These are phyloP conservation scores for Diachasma alloeum DNA, from an alignment of 1,140 invertebrate genomes.

Conservation along the genomic window DNA sequence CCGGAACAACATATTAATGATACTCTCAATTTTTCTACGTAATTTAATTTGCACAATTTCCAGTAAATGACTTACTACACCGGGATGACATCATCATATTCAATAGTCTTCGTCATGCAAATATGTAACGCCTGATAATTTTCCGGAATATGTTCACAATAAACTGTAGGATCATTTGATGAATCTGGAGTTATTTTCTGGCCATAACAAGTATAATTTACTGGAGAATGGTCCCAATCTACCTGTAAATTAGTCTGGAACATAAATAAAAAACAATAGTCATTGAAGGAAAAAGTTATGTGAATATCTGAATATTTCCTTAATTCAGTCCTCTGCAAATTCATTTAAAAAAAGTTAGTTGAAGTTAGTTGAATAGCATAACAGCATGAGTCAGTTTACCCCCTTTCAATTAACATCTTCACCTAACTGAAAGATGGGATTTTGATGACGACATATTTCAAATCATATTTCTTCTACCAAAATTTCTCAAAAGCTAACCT, in stretches of 20 bases:
- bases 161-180: conserved; percentile 63
- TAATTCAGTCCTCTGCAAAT: too few relatives aligned
- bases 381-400: too few relatives aligned
- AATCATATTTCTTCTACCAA: too few relatives aligned
- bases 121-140: conserved; percentile 72
- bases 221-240: conserved; percentile 76
- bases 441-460: too few relatives aligned
- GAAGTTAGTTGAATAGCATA: too few relatives aligned
- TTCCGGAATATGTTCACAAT: conserved; percentile 69
- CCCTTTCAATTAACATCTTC: too few relatives aligned
- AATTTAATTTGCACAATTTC: not conserved
- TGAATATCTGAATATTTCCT: not conserved
- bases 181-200: conserved; percentile 62
- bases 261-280: conserved; percentile 37
- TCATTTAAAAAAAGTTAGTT: too few relatives aligned
- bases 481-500: too few relatives aligned
- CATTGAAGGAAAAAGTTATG: not conserved
- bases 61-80: conserved; percentile 49
- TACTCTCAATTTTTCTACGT: not conserved
- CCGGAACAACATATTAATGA: conserved; percentile 5
- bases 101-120: conserved; percentile 76
- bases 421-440: too few relatives aligned
- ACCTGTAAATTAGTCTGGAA: conserved; percentile 73
- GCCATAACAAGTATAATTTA: conserved; percentile 74
- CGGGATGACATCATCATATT: conserved; percentile 72